Percentiles rank a stretch among this genome's conserved stretches.
Evolutionary conservation across 2,888 invertebrate species (phyloP).

Genomic region (Cenopis cana): DNA sequence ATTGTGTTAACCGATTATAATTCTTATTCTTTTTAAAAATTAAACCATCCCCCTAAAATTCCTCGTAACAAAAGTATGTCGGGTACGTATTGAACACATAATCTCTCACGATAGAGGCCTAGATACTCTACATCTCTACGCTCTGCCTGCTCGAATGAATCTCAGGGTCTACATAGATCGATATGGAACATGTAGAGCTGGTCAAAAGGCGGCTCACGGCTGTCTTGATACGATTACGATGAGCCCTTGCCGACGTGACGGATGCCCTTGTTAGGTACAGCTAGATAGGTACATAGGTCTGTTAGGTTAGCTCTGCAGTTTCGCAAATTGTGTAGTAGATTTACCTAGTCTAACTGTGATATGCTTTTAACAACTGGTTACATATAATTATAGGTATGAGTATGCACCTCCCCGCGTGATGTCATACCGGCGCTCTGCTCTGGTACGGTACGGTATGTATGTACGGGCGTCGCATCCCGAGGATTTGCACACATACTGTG

Average conservation of each 20-base stretch:
- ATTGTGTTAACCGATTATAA: too few species aligned
- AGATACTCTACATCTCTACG: constrained; percentile 18
- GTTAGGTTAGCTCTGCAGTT: constrained; percentile 2
- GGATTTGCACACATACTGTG: too few species aligned
- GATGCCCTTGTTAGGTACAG: constrained; percentile 20
- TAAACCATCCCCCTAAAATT: too few species aligned
- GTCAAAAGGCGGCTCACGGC: constrained; percentile 47
- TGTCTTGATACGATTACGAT: constrained; percentile 53
- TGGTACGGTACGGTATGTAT: too few species aligned
- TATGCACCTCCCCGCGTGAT: too few species aligned
- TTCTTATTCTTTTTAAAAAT: too few species aligned
- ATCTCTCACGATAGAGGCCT: constrained; percentile 13
- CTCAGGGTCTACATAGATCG: constrained; percentile 1
- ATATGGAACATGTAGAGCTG: constrained; percentile 19
- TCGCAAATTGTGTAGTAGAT: constrained; percentile 35
- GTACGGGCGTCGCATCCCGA: too few species aligned
- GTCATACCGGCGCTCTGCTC: too few species aligned
- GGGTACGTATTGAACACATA: neutral
- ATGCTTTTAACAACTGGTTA: too few species aligned
- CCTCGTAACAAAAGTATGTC: neutral
- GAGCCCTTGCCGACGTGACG: constrained; percentile 35
- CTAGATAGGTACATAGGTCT: neutral
- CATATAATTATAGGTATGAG: too few species aligned
- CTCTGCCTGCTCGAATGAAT: constrained; percentile 16
- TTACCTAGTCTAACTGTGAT: neutral